Conservation (phyloP, 2,113 vertebrate genomes). For the Hirundichthys speculiger region DNA sequence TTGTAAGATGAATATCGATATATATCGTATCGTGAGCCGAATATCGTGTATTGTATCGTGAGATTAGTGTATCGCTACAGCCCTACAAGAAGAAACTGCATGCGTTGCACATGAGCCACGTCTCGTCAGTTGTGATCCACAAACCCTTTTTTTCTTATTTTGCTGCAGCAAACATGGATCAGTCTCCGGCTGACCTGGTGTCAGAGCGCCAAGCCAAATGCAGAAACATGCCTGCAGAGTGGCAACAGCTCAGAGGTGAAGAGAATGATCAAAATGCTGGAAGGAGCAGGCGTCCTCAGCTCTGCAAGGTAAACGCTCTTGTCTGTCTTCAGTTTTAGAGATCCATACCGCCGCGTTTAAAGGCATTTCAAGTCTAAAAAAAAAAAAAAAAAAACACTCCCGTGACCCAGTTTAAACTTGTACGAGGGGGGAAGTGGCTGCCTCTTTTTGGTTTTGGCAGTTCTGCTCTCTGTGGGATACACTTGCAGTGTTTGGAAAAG, state of each 20-base stretch:
- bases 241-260: conserved; percentile 61
- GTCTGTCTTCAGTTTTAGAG: conserved; percentile 8
- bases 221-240: conserved; percentile 24
- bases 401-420: conserved; percentile 37
- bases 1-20: too few species aligned
- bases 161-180: conserved; percentile 63
- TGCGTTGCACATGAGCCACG: too few species aligned
- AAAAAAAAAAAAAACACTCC: conserved; percentile 39
- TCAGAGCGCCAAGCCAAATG: conserved; percentile 28
- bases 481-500: conserved; percentile 78
- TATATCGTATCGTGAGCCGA: too few species aligned
- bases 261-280: conserved; percentile 82
- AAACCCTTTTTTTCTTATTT: too few species aligned
- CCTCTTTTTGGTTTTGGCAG: conserved; percentile 63
- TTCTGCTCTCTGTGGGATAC: conserved; percentile 57
- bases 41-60: too few species aligned
- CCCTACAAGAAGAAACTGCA: too few species aligned
- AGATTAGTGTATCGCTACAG: too few species aligned
- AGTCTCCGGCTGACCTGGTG: conserved; percentile 19
- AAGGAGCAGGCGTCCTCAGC: conserved; percentile 82
- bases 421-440: conserved; percentile 68
- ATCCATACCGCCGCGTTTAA: too few species aligned
- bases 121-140: too few species aligned
- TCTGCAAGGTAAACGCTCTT: conserved; percentile 78
- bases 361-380: too few species aligned